Conservation (phyloP, 2,113 vertebrate species). For the Rallus limicola region DNA sequence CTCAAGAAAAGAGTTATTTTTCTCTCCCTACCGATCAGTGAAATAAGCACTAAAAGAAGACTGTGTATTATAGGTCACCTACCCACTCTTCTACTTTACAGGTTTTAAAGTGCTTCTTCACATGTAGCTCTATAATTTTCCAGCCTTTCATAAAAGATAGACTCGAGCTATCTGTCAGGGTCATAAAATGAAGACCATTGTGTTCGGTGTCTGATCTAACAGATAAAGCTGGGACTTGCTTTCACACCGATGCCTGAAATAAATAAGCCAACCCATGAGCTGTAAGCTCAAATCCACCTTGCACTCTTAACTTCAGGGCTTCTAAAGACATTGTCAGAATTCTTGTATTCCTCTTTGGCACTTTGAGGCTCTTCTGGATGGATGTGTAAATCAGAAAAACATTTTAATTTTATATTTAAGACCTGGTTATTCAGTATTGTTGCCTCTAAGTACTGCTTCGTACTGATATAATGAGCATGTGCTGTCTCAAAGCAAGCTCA, state of each 20-base stretch:
- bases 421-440: neutral
- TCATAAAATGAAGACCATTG: neutral
- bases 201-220: neutral
- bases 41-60: neutral
- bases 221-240: neutral
- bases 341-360: neutral
- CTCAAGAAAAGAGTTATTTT: constrained; percentile 3
- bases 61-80: neutral
- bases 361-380: neutral
- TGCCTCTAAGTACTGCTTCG: neutral
- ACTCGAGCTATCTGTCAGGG: neutral
- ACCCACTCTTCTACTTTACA: neutral
- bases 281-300: neutral
- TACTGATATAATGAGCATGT: neutral
- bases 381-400: neutral
- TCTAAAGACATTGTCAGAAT: neutral
- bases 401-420: neutral
- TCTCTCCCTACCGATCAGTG: neutral
- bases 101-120: constrained; percentile 24
- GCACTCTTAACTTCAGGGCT: neutral
- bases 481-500: neutral
- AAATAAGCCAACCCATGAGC: neutral
- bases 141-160: neutral
- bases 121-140: neutral
- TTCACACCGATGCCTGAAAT: neutral